Evolutionary conservation across 1,140 invertebrate genomes (phyloP).

Genomic region (Dinoponera quadriceps): DNA sequence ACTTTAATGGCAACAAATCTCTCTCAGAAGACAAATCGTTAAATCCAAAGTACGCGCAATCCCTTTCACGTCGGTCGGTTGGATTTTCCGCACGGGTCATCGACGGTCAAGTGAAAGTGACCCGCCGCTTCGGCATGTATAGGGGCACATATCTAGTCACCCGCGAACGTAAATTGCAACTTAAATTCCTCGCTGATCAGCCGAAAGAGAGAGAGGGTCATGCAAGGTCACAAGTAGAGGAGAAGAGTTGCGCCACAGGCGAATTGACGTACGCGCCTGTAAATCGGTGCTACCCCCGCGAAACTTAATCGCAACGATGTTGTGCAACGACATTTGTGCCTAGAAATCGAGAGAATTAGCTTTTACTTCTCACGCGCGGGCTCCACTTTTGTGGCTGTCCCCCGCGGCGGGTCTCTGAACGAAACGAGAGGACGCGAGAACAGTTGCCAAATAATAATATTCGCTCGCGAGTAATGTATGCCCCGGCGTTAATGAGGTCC

Average conservation of each 20-base stretch:
- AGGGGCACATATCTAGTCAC: constrained; percentile 39
- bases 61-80: constrained; percentile 43
- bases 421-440: no score
- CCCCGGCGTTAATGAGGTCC: no score
- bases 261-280: constrained; percentile 36
- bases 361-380: constrained; percentile 52
- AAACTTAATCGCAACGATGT: constrained; percentile 23
- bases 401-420: no score
- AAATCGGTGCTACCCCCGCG: constrained; percentile 6
- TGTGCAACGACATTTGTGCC: constrained; percentile 14
- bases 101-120: constrained; percentile 77
- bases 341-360: constrained; percentile 33
- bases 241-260: constrained; percentile 23
- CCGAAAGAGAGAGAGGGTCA: neutral
- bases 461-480: no score
- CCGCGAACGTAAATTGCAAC: constrained; percentile 37
- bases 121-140: constrained; percentile 60
- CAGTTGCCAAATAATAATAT: no score
- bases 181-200: constrained; percentile 7
- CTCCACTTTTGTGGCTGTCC: neutral
- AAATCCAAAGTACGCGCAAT: constrained; percentile 34
- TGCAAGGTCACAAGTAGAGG: neutral
- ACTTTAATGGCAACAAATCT: neutral
- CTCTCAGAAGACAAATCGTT: constrained; percentile 43
- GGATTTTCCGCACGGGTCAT: constrained; percentile 61